These are phyloP conservation scores for Eulemur coronatus DNA, from an alignment of 2,797 vertebrate species.

Conservation along the genomic window DNA sequence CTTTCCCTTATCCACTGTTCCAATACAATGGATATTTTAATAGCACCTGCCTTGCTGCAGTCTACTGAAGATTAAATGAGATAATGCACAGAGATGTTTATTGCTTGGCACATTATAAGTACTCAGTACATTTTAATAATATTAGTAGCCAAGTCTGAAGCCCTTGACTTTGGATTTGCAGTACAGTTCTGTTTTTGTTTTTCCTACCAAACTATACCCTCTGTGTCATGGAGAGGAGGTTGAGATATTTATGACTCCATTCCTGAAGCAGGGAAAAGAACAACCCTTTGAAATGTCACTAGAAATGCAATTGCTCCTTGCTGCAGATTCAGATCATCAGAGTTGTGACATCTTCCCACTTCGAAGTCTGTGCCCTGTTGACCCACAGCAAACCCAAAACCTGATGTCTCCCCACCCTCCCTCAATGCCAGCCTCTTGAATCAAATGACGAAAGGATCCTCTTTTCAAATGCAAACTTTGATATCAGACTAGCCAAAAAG, in stretches of 20 bases:
- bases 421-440: slow-evolving; percentile 70
- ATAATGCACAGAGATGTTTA: background rate
- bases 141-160: background rate
- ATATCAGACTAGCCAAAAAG: slow-evolving; percentile 70
- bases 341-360: background rate
- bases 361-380: background rate
- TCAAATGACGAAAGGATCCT: slow-evolving; percentile 71
- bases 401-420: background rate
- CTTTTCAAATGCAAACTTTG: slow-evolving; percentile 77
- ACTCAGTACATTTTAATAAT: background rate
- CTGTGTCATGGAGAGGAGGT: background rate
- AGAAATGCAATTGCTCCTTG: background rate
- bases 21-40: background rate
- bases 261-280: background rate
- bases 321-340: background rate
- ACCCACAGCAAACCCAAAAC: background rate
- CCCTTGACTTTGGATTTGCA: background rate
- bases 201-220: background rate
- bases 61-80: background rate
- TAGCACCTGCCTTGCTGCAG: background rate
- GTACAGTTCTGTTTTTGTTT: background rate
- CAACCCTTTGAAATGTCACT: background rate
- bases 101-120: background rate
- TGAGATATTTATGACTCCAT: background rate
- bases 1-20: background rate